Conservation (phyloP, 1,140 invertebrate genomes). For the Drosophila littoralis region DNA sequence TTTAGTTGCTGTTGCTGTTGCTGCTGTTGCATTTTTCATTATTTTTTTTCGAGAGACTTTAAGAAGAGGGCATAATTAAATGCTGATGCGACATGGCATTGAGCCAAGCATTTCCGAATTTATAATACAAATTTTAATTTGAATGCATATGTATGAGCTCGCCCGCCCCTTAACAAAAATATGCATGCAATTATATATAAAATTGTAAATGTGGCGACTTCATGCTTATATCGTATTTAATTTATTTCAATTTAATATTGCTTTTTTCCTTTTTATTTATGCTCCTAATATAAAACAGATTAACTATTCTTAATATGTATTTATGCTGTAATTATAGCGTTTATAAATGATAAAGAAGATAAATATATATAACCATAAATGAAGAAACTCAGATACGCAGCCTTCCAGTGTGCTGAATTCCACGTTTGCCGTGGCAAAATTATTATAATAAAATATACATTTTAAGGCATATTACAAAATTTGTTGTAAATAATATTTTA, state of each 20-base stretch:
- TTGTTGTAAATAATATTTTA: too few relatives aligned
- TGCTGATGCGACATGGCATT: slow-evolving; percentile 47
- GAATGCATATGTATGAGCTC: slow-evolving; percentile 36
- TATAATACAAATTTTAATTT: slow-evolving; percentile 11
- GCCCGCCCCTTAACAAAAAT: neutral
- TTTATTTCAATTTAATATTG: neutral
- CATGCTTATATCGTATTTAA: neutral
- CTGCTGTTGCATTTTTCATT: slow-evolving; percentile 49
- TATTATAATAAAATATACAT: too few relatives aligned
- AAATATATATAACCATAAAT: too few relatives aligned
- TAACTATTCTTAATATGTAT: too few relatives aligned
- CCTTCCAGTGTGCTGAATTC: too few relatives aligned
- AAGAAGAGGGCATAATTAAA: slow-evolving; percentile 42
- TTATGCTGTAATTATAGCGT: too few relatives aligned
- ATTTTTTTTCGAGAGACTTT: slow-evolving; percentile 30
- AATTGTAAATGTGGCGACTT: neutral
- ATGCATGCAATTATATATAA: neutral
- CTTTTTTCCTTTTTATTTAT: neutral
- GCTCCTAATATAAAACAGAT: too few relatives aligned
- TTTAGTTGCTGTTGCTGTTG: slow-evolving; percentile 1
- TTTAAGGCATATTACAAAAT: too few relatives aligned
- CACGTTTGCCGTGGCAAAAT: too few relatives aligned
- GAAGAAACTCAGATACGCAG: too few relatives aligned
- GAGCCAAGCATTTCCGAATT: slow-evolving; percentile 32
- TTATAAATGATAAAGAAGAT: too few relatives aligned